phyloP scores from a whole-genome alignment of 2,888 invertebrate species.

The Clostera curtula region DNA sequence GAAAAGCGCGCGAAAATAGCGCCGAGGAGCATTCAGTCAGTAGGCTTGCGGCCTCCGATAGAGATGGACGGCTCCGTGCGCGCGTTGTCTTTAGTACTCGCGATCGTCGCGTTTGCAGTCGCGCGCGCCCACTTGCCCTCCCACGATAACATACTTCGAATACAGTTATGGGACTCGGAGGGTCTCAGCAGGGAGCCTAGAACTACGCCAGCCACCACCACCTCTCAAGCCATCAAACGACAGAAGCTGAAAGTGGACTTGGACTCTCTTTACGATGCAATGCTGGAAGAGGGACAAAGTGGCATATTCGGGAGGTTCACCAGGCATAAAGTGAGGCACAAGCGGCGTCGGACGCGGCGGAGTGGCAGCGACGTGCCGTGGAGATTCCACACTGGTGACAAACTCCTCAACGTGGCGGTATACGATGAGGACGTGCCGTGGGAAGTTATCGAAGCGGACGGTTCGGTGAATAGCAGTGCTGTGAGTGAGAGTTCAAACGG shows the following conservation, averaged over 20 bases:
- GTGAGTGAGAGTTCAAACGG: constrained; percentile 63
- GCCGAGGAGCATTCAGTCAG: constrained; percentile 38
- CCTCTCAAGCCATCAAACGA: constrained; percentile 24
- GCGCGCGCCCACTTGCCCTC: constrained; percentile 59
- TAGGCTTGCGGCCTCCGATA: constrained; percentile 61
- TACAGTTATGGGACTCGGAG: constrained; percentile 68
- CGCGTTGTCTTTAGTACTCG: constrained; percentile 46
- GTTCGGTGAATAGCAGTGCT: constrained; percentile 52
- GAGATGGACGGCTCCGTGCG: constrained; percentile 57
- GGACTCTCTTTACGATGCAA: constrained; percentile 55
- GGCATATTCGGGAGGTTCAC: constrained; percentile 53
- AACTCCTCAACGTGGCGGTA: constrained; percentile 66
- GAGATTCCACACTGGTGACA: constrained; percentile 71
- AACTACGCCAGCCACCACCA: constrained; percentile 27
- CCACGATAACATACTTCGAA: constrained; percentile 64
- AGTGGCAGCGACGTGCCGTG: constrained; percentile 57
- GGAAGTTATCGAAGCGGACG: constrained; percentile 58
- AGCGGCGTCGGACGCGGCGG: constrained; percentile 62
- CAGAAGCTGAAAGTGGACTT: constrained; percentile 56
- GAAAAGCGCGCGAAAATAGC: constrained; percentile 69
- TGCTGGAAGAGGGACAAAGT: constrained; percentile 56
- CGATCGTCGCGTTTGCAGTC: constrained; percentile 51
- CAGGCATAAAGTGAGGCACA: constrained; percentile 62
- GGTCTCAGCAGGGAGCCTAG: constrained; percentile 56
- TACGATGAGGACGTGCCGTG: constrained; percentile 72